Evolutionary conservation across 2,888 invertebrate species (phyloP).

Genomic region (Melanchra persicariae): DNA sequence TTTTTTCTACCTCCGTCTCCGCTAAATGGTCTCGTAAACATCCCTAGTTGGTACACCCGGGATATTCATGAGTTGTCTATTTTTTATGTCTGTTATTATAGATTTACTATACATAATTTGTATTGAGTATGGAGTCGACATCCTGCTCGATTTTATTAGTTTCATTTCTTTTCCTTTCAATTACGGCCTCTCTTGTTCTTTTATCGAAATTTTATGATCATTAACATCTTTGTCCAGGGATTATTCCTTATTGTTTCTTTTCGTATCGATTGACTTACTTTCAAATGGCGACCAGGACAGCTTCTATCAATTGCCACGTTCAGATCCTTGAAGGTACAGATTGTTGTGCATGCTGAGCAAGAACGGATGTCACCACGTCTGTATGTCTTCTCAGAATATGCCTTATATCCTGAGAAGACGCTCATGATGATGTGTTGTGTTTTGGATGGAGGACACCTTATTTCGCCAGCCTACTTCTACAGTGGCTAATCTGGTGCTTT

Average conservation of each 20-base stretch:
- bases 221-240: not conserved
- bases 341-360: no score
- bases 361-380: no score
- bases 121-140: conserved; percentile 29
- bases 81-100: conserved; percentile 54
- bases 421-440: not conserved
- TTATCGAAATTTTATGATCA: not conserved
- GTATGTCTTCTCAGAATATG: no score
- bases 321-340: not conserved
- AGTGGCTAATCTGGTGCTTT: no score
- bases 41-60: conserved; percentile 16
- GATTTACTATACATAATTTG: conserved; percentile 54
- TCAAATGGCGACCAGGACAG: not conserved
- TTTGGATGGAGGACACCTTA: not conserved
- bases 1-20: no score
- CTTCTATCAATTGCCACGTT: not conserved
- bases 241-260: conserved; percentile 10
- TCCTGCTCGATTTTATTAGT: conserved; percentile 27
- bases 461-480: not conserved
- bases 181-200: not conserved
- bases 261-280: not conserved
- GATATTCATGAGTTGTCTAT: conserved; percentile 44
- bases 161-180: conserved; percentile 4
- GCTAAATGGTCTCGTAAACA: not conserved
- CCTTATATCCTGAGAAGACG: not conserved